Percentiles rank a stretch among this genome's conserved stretches.
These are phyloP conservation scores for Polymixis lichenea DNA, from an alignment of 2,888 invertebrate genomes.

Conservation along the genomic window DNA sequence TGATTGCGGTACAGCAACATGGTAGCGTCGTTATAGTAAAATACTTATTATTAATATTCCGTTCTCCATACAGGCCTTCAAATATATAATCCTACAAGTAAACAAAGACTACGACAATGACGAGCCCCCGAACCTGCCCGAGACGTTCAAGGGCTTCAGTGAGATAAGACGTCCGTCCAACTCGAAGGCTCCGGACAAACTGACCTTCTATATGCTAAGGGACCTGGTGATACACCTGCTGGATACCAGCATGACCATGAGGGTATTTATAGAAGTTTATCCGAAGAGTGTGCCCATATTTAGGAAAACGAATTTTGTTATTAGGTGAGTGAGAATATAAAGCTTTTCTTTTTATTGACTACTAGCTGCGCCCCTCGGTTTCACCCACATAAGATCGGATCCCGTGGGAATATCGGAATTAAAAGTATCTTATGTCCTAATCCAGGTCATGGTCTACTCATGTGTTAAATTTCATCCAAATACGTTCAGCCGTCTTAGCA, in stretches of 20 bases:
- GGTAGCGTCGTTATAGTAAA: too few relatives aligned
- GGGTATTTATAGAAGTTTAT: slow-evolving; percentile 92
- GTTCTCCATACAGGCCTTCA: slow-evolving; percentile 81
- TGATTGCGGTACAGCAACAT: neutral
- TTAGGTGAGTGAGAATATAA: slow-evolving; percentile 83
- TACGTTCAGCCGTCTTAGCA: too few relatives aligned
- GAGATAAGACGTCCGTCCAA: slow-evolving; percentile 81
- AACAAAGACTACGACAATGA: slow-evolving; percentile 85
- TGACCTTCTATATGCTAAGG: slow-evolving; percentile 88
- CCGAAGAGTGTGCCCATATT: slow-evolving; percentile 89
- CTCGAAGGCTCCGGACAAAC: slow-evolving; percentile 75
- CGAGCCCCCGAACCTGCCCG: slow-evolving; percentile 86
- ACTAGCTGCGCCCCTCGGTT: too few relatives aligned
- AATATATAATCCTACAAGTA: slow-evolving; percentile 88
- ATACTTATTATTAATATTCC: too few relatives aligned
- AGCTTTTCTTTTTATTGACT: neutral
- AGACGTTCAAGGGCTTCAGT: slow-evolving; percentile 86
- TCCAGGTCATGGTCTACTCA: too few relatives aligned
- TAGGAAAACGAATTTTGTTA: slow-evolving; percentile 90
- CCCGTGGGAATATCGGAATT: too few relatives aligned
- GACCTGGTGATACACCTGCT: slow-evolving; percentile 93
- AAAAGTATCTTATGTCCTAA: too few relatives aligned
- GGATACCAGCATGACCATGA: slow-evolving; percentile 93
- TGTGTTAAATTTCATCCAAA: too few relatives aligned
- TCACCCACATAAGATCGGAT: too few relatives aligned